Conservation (phyloP, 2,888 invertebrate genomes). For the Andrena minutula region DNA sequence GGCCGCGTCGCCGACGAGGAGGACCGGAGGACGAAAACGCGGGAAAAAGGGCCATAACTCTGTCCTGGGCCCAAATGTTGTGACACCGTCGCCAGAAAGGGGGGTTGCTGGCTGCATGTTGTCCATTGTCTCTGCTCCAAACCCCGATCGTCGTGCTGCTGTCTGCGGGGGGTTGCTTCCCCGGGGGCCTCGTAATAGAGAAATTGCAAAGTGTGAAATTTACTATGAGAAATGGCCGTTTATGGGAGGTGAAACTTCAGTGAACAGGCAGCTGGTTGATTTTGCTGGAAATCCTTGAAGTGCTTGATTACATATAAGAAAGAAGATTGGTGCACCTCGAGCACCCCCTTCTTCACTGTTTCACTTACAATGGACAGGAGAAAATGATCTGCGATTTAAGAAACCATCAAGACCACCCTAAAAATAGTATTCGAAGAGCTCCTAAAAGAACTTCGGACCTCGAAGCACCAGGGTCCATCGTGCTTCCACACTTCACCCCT, state of each 20-base stretch:
- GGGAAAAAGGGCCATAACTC: conserved; percentile 70
- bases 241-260: not conserved
- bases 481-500: no score
- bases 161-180: conserved; percentile 51
- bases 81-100: conserved; percentile 76
- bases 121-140: conserved; percentile 43
- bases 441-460: no score
- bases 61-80: conserved; percentile 81
- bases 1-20: conserved; percentile 12
- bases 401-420: no score
- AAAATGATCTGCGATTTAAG: no score
- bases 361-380: no score
- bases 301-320: no score
- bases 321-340: no score
- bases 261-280: no score
- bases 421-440: no score
- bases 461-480: no score
- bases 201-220: conserved; percentile 46
- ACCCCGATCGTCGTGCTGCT: conserved; percentile 74
- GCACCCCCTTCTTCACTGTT: no score
- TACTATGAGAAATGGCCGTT: not conserved
- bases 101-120: conserved; percentile 27
- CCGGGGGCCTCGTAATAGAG: conserved; percentile 4
- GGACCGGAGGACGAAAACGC: conserved; percentile 47
- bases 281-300: no score